These are phyloP conservation scores for Machimus rusticus DNA, from an alignment of 2,888 invertebrate genomes.

Conservation along the genomic window DNA sequence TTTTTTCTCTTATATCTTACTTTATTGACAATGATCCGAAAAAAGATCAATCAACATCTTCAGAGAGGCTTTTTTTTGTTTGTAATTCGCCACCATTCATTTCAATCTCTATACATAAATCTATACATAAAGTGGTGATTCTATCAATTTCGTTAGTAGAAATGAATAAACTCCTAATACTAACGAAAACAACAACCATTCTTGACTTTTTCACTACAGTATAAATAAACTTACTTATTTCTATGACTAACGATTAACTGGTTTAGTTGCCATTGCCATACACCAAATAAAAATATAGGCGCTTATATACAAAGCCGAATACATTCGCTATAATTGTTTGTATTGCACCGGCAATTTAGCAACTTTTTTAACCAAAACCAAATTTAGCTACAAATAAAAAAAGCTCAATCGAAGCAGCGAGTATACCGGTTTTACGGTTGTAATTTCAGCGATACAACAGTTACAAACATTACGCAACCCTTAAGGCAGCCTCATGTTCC, in stretches of 20 bases:
- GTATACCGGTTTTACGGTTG: not conserved
- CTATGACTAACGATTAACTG: not conserved
- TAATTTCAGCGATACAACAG: not conserved
- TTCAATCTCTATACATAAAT: not conserved
- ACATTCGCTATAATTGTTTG: not conserved
- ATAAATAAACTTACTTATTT: not conserved
- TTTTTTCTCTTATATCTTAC: too few relatives aligned
- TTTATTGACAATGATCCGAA: too few relatives aligned
- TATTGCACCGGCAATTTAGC: not conserved
- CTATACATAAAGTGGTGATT: not conserved
- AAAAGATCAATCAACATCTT: too few relatives aligned
- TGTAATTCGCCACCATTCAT: not conserved
- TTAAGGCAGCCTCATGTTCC: not conserved
- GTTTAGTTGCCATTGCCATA: not conserved
- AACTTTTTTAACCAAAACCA: not conserved
- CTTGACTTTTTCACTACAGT: not conserved
- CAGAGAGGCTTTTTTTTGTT: not conserved
- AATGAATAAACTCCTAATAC: not conserved
- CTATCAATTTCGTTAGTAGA: not conserved
- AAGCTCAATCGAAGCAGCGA: not conserved
- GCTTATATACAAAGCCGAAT: not conserved
- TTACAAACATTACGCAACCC: not conserved
- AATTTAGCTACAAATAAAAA: not conserved
- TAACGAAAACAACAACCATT: not conserved
- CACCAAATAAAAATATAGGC: not conserved